A percentile compares a stretch with the other conserved stretches of the same genome.
These are phyloP conservation scores for Toxotes chatareus DNA, from an alignment of 2,113 vertebrate species.

Conservation along the genomic window DNA sequence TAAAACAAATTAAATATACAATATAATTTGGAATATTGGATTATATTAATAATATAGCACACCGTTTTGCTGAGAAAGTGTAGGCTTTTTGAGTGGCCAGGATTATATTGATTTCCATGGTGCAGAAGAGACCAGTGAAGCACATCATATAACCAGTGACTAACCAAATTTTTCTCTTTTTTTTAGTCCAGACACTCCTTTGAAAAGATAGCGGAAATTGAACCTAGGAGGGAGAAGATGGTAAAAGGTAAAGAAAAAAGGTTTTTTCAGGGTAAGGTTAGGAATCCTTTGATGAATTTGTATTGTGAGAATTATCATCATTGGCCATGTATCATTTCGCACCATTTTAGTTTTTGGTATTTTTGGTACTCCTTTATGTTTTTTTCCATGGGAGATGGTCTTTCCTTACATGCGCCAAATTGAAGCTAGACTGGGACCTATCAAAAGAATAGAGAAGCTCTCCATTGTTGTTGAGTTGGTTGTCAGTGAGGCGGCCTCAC, in stretches of 20 bases:
- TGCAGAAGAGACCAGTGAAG: slow-evolving; percentile 14
- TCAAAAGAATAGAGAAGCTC: neutral
- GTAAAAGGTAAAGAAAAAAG: slow-evolving; percentile 77
- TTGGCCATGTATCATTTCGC: neutral
- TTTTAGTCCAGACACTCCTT: slow-evolving; percentile 82
- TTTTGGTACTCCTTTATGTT: neutral
- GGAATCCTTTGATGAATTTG: neutral
- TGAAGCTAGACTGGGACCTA: neutral
- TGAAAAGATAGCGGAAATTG: slow-evolving; percentile 79
- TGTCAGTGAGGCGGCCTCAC: neutral
- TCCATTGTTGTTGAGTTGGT: neutral
- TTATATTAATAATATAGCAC: neutral
- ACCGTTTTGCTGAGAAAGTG: slow-evolving; percentile 13
- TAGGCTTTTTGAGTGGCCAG: neutral
- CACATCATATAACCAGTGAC: slow-evolving; percentile 10
- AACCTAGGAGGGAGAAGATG: slow-evolving; percentile 72
- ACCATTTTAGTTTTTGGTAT: neutral
- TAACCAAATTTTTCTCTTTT: slow-evolving; percentile 15
- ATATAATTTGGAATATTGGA: neutral
- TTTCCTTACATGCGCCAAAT: neutral
- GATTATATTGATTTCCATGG: slow-evolving; percentile 19
- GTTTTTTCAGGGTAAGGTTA: neutral
- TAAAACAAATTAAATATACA: no score
- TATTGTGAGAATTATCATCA: neutral
- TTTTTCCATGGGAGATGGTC: neutral